Evolutionary conservation across 2,113 vertebrate genomes (phyloP).

Genomic region (Pluvianellus socialis): DNA sequence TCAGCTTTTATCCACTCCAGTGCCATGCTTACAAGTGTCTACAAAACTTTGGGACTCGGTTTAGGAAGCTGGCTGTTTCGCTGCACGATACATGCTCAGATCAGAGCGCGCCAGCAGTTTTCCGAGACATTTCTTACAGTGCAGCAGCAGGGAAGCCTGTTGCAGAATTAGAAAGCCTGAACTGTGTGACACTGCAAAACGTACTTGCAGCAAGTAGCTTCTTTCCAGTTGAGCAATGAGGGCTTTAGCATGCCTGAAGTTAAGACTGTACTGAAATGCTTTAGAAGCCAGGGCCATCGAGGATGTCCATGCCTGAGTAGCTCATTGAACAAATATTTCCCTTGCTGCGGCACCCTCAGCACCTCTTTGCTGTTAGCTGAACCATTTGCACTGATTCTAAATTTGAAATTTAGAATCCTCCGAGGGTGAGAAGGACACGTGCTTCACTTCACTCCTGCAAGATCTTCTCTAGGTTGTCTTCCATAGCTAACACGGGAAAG

Average conservation of each 20-base stretch:
- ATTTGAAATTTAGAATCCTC: neutral
- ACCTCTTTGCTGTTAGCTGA: neutral
- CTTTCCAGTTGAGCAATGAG: neutral
- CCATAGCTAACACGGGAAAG: fast-evolving
- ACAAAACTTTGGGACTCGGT: neutral
- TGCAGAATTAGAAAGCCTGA: neutral
- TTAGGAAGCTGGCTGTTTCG: neutral
- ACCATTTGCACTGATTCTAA: neutral
- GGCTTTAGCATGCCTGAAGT: neutral
- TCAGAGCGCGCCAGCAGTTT: neutral
- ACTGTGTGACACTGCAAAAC: neutral
- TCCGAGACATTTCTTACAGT: neutral
- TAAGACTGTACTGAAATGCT: neutral
- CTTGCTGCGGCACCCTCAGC: neutral
- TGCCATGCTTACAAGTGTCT: fast-evolving
- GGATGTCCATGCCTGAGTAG: neutral
- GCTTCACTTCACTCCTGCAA: neutral
- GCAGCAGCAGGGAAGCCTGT: neutral
- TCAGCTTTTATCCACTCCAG: neutral
- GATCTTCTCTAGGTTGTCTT: neutral
- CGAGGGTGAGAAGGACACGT: neutral
- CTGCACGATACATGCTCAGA: neutral
- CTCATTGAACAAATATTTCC: neutral
- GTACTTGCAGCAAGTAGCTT: neutral
- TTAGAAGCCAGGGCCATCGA: neutral